These are phyloP conservation scores for Eudemis profundana DNA, from an alignment of 2,888 invertebrate species.

Conservation along the genomic window DNA sequence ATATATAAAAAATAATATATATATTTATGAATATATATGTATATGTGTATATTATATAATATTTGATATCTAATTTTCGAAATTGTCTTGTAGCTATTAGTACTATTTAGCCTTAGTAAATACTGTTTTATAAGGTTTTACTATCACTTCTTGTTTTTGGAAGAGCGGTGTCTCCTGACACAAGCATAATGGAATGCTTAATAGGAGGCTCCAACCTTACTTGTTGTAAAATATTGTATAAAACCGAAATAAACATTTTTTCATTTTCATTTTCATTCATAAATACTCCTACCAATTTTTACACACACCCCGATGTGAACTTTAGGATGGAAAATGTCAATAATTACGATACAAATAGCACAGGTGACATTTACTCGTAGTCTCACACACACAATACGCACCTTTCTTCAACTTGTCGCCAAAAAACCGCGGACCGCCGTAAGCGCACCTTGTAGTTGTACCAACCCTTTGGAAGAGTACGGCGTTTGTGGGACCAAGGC, in stretches of 20 bases:
- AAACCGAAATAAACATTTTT: too few relatives aligned
- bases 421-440: slow-evolving; percentile 55
- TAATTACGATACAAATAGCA: slow-evolving; percentile 36
- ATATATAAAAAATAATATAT: too few relatives aligned
- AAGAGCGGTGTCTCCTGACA: too few relatives aligned
- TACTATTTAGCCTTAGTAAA: too few relatives aligned
- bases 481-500: slow-evolving; percentile 34
- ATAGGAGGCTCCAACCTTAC: too few relatives aligned
- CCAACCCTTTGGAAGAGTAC: slow-evolving; percentile 46
- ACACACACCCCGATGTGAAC: slow-evolving; percentile 46
- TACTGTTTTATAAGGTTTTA: too few relatives aligned
- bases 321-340: slow-evolving; percentile 7
- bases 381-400: slow-evolving; percentile 58
- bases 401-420: slow-evolving; percentile 72
- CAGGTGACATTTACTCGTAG: slow-evolving; percentile 42
- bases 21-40: background rate
- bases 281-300: background rate
- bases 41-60: too few relatives aligned
- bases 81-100: too few relatives aligned
- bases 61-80: too few relatives aligned
- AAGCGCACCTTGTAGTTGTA: slow-evolving; percentile 66
- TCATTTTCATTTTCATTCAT: slow-evolving; percentile 2
- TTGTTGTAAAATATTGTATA: too few relatives aligned
- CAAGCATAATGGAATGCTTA: too few relatives aligned
- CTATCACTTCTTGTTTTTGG: too few relatives aligned